Conservation (phyloP, 2,113 vertebrate genomes). For the Crotalus helleri region DNA sequence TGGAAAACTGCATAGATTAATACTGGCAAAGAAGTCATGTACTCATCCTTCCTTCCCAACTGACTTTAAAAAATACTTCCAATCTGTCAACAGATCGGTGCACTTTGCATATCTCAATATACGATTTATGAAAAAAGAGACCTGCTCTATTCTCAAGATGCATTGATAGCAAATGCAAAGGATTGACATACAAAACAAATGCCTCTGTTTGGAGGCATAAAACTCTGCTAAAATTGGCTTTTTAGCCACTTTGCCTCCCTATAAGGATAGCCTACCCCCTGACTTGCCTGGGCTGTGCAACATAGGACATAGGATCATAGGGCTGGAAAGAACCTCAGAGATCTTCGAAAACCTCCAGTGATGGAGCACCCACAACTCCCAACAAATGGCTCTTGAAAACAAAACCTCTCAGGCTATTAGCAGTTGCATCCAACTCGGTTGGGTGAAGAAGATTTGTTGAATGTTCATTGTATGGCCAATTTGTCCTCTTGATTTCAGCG, state of each 20-base stretch:
- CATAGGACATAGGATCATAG: neutral
- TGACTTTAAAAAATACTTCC: neutral
- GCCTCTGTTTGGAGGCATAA: neutral
- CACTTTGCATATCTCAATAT: neutral
- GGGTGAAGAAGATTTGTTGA: neutral
- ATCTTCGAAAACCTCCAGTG: neutral
- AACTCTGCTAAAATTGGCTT: neutral
- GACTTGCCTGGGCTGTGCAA: neutral
- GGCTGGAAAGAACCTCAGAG: neutral
- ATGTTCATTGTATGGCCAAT: neutral
- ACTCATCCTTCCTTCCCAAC: neutral
- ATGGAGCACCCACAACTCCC: neutral
- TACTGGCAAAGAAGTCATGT: neutral
- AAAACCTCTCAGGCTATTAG: neutral
- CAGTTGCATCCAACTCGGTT: neutral
- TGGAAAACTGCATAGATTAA: neutral
- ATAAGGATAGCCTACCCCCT: neutral
- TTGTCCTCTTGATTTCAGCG: neutral
- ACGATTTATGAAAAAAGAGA: neutral
- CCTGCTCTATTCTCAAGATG: neutral
- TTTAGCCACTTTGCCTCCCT: neutral
- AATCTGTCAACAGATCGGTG: neutral
- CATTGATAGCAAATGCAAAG: neutral
- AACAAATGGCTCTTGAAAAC: neutral
- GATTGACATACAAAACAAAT: neutral